Evolutionary conservation across 2,888 invertebrate species (phyloP), one percentile per base, ranked within the genome.

Genomic region (Dynastes grantii): DNA sequence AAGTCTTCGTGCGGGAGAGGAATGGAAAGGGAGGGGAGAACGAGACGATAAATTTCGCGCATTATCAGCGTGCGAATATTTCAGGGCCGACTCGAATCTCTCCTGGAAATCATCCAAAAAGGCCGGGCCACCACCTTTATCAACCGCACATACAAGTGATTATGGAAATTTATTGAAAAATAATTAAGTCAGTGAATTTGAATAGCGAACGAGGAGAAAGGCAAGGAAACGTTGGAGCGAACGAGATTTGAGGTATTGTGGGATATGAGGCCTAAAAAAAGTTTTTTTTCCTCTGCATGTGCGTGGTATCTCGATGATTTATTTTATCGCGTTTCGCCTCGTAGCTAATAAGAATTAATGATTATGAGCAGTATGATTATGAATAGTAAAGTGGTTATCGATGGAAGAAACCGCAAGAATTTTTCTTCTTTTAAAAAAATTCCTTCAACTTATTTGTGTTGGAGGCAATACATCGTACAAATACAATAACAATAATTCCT

Each of bases 91-190:
- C 45, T 45, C 55, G 27, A n/a, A 55, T 11, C 22, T 27, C 22
- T 22, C 45, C 71, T 71, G 71, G 71, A 71, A 71, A 55, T 71
- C 71, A 32, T 71, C 71, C 71, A 67, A 71, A 71, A 71, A 71
- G 71, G n/a, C 71, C 71, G 53, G 16, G 45, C 29, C 71, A 0
- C 29, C 71, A 71, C 71, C 71, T 71, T 71, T 71, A 71, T 71
- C 71, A 71, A 71, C 71, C 53, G 29, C 71, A 71, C 71, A 71
- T 71, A 71, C 71, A 29, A 71, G 71, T 71, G 71, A 71, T 71
- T 71, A 71, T 71, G 71, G 71, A 71, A 71, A 71, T 71, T 71
- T 71, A 71, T 71, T 53, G 71, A 71, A 71, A 71, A 71, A 71
- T 71, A 71, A 71, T 71, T 71, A 71, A 71, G 53, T 71, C 71